Conservation (phyloP, 2,797 vertebrate species). For the Oreochromis mossambicus region DNA sequence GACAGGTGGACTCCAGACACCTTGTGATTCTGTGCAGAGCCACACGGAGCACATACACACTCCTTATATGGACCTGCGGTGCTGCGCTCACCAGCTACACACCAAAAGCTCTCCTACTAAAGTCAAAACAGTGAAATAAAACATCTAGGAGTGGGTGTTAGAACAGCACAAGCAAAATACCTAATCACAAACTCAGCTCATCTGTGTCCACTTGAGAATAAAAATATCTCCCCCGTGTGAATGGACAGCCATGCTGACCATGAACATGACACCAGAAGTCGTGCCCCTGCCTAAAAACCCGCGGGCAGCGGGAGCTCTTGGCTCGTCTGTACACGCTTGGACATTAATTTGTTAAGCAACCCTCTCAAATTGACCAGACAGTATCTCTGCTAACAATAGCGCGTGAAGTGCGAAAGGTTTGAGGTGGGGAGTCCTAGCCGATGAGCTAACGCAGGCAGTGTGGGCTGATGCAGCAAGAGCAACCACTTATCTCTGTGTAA, state of each 20-base stretch:
- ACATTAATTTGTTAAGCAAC: constrained; percentile 28
- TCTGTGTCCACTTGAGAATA: not conserved
- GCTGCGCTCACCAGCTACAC: not conserved
- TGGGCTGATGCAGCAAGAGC: constrained; percentile 34
- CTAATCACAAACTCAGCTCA: constrained; percentile 28
- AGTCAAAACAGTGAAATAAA: constrained; percentile 35
- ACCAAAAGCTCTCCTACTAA: constrained; percentile 7
- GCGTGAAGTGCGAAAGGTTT: constrained; percentile 20
- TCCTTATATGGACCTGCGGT: constrained; percentile 58
- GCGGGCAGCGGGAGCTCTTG: not conserved
- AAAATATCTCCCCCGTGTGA: not conserved
- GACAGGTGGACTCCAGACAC: constrained; percentile 67
- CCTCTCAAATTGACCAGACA: constrained; percentile 24
- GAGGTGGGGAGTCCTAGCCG: not conserved
- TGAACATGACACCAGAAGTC: not conserved
- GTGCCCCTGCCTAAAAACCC: not conserved
- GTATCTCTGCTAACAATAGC: constrained; percentile 33
- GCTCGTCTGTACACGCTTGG: constrained; percentile 4
- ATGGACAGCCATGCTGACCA: not conserved
- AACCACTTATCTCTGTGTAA: constrained; percentile 53
- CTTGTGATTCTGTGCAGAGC: constrained; percentile 66
- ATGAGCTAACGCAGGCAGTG: constrained; percentile 28
- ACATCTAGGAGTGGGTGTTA: constrained; percentile 36
- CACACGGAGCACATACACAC: constrained; percentile 9
- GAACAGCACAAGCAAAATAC: constrained; percentile 27